Evolutionary conservation across 1,140 invertebrate genomes (phyloP), one percentile per base, ranked within the genome.

Genomic region (Chironomus tepperi): DNA sequence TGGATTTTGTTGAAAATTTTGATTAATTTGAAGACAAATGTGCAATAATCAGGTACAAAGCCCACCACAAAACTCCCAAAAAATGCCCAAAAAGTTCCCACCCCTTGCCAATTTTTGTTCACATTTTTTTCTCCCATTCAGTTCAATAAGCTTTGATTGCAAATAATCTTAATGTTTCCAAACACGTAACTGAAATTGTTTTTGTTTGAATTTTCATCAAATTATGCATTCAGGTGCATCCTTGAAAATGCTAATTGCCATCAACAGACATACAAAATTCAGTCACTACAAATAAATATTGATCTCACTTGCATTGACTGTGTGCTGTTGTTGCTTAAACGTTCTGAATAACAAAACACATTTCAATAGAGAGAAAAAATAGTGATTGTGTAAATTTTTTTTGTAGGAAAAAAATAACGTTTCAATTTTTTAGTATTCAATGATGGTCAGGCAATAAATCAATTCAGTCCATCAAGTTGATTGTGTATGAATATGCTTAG

Each of bases 191-290:
- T 34, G 24, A 34, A 57, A 57, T n/a, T 57, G 47, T 57, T n/a
- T 57, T 57, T 57, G 47, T n/a, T 57, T 57, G 47, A n/a, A n/a
- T 57, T n/a, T 57, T 57, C n/a, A 57, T 57, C 47, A 57, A 57
- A 57, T n/a, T 57, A 57, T 57, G 12, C 47, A 57, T 57, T 57
- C 47, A 57, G 12, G 47, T 57, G 47, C 47, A 57, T 57, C 47
- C 47, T n/a, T 57, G 12, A 57, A 57, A 57, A 57, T 57, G 47
- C 47, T 57, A 57, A 57, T 57, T 57, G 47, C 47, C 47, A 57
- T 57, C 47, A 57, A 57, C n/a, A 12, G n/a, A 57, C 47, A 57
- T 15, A n/a, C 47, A 57, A n/a, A n/a, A 57, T 57, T 57, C 12
- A 57, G 47, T 57, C 47, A 57, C 47, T 57, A 2, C 24, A 2